These are phyloP conservation scores for Ptychodera flava DNA, from an alignment of 35 echinoderm and acorn worm genomes.

Conservation along the genomic window DNA sequence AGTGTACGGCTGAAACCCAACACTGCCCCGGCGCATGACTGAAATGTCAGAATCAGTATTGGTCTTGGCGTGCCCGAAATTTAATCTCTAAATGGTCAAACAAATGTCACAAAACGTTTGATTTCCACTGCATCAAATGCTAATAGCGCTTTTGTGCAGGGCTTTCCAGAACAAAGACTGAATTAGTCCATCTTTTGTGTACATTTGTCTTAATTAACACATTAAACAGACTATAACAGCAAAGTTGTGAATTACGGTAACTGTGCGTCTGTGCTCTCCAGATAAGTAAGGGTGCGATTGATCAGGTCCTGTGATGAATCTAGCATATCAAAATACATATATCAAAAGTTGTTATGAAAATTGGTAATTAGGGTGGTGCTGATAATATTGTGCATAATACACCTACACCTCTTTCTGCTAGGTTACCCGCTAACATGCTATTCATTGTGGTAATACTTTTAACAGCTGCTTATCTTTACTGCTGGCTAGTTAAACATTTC, in stretches of 20 bases:
- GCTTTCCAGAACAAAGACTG: not conserved
- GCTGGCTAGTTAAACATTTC: no score
- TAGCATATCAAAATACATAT: no score
- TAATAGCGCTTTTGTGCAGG: not conserved
- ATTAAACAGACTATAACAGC: not conserved
- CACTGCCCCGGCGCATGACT: not conserved
- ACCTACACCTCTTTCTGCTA: no score
- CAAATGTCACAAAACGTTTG: not conserved
- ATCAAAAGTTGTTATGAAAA: not conserved
- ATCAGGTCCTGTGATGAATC: no score
- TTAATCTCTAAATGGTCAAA: not conserved
- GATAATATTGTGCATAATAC: no score
- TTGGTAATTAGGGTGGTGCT: conserved; percentile 1
- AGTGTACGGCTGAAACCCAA: not conserved
- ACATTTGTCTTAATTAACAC: not conserved
- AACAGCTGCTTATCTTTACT: no score
- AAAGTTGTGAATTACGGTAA: not conserved
- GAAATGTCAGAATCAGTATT: not conserved
- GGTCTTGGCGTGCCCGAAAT: not conserved
- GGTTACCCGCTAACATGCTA: no score
- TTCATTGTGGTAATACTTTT: no score
- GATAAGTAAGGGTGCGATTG: not conserved
- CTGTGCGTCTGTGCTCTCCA: not conserved
- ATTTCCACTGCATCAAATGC: not conserved
- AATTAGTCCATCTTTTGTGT: not conserved